Base-by-base conservation (phyloP, 2,888 invertebrate species). In the Dexiosoma caninum region DNA sequence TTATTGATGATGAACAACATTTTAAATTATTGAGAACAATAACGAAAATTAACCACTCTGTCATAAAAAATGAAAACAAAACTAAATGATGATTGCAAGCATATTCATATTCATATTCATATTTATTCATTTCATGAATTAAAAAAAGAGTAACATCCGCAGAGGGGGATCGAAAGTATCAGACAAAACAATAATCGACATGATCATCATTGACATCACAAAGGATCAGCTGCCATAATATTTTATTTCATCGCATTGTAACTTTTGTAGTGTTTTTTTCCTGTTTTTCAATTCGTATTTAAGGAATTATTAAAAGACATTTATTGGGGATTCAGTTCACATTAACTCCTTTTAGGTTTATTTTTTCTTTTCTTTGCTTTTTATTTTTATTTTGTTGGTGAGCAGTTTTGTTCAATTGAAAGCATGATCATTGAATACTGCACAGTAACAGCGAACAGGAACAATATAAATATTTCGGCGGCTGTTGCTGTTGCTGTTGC, bases 161-260 rank as follows among this genome's bases (percentile, higher is more conserved):
- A 14, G 8, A 60, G 12, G 19, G 59, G 35, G 16, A n/a, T 44
- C 44, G 14, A 37, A 51, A 19, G 21, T 42, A 35, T 53, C 51
- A 55, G 21, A 62, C 30, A 72, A 23, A 70, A 70, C 59, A 53
- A 40, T 79, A 75, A 79, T 75, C 75, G 75, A 78, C 64, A 57
- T 75, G 64, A 70, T 64, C 70, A 70, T 64, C 70, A 79, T 59
- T 75, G 62, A 62, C 70, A 75, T 40, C 64, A 75, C 14, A 75
- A 64, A 75, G 59, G 70, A 75, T 79, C 79, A 79, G 79, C 79
- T 79, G 79, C 75, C 79, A 75, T 75, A 79, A 79, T 75, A 79
- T 75, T 79, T 79, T 64, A 79, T 70, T 75, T 79, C 70, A 40
- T 64, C 79, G 51, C 79, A 79, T 79, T 79, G 57, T 55, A 64